These are phyloP conservation scores for Muschampia staudingeri DNA, from an alignment of 2,888 invertebrate genomes.

Conservation along the genomic window DNA sequence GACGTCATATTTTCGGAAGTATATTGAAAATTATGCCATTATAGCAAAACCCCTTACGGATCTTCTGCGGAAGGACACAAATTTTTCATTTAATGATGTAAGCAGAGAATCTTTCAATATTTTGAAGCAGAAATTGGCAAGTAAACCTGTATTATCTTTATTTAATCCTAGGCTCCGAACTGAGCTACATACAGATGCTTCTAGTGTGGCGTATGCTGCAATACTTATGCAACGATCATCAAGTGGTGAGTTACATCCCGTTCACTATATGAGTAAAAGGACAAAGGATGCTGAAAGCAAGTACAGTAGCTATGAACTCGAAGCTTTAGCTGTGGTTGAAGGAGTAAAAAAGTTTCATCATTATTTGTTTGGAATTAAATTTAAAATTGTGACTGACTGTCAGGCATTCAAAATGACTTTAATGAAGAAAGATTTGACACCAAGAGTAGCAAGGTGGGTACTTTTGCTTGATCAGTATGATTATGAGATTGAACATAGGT, in stretches of 20 bases:
- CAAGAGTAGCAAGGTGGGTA: constrained; percentile 68
- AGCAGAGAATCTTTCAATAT: background rate
- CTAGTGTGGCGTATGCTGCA: background rate
- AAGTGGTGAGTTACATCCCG: background rate
- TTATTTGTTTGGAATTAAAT: constrained; percentile 63
- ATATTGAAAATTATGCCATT: background rate
- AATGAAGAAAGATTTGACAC: constrained; percentile 68
- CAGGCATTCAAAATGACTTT: constrained; percentile 65
- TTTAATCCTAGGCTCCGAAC: constrained; percentile 41
- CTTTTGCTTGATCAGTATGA: constrained; percentile 66
- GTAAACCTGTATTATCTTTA: background rate
- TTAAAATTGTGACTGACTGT: constrained; percentile 66
- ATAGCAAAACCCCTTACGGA: background rate
- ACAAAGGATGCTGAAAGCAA: background rate
- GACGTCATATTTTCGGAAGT: background rate
- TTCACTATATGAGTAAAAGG: background rate
- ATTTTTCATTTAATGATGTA: background rate
- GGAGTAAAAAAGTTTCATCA: constrained; percentile 52
- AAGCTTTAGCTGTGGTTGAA: background rate
- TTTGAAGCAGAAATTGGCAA: background rate
- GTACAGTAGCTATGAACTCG: background rate
- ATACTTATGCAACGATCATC: background rate
- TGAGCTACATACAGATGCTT: constrained; percentile 68
- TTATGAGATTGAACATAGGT: constrained; percentile 67
- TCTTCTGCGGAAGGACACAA: background rate